Evolutionary conservation across 2,797 vertebrate genomes (phyloP).

Genomic region (Phalanger gymnotis): DNA sequence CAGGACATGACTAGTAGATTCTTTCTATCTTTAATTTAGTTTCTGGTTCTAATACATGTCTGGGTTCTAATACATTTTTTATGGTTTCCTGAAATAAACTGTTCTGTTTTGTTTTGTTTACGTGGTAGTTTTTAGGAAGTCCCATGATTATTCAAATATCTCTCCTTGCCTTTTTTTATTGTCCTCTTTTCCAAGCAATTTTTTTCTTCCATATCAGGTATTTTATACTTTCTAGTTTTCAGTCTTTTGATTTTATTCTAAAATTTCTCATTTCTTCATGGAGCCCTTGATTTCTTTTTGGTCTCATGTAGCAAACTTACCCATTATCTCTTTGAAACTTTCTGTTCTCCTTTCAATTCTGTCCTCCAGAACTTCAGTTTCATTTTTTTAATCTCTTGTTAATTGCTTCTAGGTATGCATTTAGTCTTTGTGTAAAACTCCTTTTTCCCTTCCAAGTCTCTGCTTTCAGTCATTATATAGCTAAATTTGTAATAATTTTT

Average conservation of each 20-base stretch:
- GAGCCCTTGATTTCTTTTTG: not conserved
- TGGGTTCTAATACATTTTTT: not conserved
- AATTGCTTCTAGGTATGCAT: not conserved
- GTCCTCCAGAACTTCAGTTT: not conserved
- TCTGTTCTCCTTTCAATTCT: not conserved
- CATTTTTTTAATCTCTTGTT: not conserved
- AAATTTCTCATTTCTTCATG: not conserved
- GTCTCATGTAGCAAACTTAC: not conserved
- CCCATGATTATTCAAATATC: not conserved
- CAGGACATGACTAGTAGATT: not conserved
- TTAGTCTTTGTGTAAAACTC: not conserved
- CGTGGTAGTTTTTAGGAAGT: not conserved
- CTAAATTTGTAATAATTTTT: not conserved
- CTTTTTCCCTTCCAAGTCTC: not conserved
- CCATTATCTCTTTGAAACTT: not conserved
- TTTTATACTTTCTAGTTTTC: not conserved
- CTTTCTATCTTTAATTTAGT: not conserved
- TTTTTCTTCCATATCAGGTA: not conserved
- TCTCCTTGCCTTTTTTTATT: not conserved
- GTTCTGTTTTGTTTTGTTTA: not conserved
- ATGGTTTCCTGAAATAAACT: not conserved
- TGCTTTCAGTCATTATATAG: not conserved
- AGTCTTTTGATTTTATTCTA: not conserved
- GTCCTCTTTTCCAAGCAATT: not conserved
- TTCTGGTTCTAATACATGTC: not conserved